phyloP scores from a whole-genome alignment of 2,888 invertebrate species.

The Cantharis rufa region DNA sequence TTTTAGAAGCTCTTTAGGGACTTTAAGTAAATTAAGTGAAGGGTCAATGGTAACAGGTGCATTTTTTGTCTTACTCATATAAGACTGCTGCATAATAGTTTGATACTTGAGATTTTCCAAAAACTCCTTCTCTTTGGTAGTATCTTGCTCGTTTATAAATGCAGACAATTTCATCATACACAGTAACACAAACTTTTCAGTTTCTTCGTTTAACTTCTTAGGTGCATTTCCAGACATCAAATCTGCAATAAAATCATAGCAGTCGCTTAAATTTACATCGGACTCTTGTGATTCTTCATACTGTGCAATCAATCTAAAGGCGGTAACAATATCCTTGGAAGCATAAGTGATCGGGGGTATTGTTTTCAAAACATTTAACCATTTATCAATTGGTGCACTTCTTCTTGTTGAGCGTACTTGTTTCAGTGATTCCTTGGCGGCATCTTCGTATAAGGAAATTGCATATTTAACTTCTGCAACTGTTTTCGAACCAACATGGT shows the following conservation, averaged over 20 bases:
- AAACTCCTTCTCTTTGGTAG: background rate
- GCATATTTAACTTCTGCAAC: background rate
- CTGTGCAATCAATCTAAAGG: conserved; percentile 5
- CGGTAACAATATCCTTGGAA: background rate
- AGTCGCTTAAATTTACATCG: conserved; percentile 5
- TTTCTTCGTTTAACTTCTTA: background rate
- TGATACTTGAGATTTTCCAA: background rate
- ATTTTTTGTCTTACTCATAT: background rate
- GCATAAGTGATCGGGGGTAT: background rate
- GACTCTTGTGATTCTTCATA: conserved; percentile 1
- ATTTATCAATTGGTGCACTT: conserved; percentile 1
- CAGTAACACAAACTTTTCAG: conserved; percentile 1
- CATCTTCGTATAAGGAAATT: conserved; percentile 1
- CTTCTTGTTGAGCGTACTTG: background rate
- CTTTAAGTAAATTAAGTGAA: conserved; percentile 3
- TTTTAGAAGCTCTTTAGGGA: conserved; percentile 1
- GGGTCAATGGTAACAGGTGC: background rate
- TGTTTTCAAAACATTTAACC: conserved; percentile 2
- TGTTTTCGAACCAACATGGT: background rate
- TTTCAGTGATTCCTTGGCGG: background rate
- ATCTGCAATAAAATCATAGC: conserved; percentile 4
- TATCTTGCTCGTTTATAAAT: background rate
- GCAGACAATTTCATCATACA: background rate
- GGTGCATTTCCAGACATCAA: conserved; percentile 2
- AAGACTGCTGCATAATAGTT: background rate